These are phyloP conservation scores for Nibea coibor DNA, from an alignment of 2,113 vertebrate genomes.

Conservation along the genomic window DNA sequence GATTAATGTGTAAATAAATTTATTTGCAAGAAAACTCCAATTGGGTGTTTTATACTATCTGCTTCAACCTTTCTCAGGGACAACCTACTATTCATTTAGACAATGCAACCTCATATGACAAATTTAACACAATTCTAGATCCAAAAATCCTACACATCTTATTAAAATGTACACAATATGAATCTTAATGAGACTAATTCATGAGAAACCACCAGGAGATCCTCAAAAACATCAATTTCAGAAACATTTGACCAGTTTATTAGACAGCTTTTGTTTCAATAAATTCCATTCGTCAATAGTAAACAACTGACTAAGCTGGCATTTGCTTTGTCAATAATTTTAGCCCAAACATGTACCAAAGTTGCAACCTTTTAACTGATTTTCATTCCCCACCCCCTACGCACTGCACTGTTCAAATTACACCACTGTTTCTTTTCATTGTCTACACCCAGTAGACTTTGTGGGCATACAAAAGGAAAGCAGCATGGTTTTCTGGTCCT, in stretches of 20 bases:
- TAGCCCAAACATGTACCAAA: conserved; percentile 41
- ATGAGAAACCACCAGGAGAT: not conserved
- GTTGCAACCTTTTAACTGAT: conserved; percentile 59
- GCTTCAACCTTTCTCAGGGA: not conserved
- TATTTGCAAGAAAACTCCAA: not conserved
- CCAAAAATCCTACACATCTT: not conserved
- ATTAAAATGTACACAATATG: not conserved
- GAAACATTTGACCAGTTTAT: not conserved
- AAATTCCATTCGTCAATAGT: conserved; percentile 8
- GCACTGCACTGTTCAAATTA: conserved; percentile 59
- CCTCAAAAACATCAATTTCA: not conserved
- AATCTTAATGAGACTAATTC: conserved; percentile 2
- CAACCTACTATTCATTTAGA: not conserved
- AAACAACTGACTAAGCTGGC: conserved; percentile 27
- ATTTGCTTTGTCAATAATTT: conserved; percentile 50
- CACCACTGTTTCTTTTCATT: conserved; percentile 65
- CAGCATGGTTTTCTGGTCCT: conserved; percentile 70
- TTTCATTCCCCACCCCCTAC: conserved; percentile 39
- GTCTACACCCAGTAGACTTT: conserved; percentile 65
- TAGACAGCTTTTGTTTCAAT: conserved; percentile 19
- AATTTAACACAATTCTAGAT: not conserved
- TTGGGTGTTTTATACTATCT: not conserved
- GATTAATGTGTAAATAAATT: not conserved
- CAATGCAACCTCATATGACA: not conserved
- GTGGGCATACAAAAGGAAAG: conserved; percentile 65